phyloP scores from a whole-genome alignment of 1,140 invertebrate genomes.

The Mesaphorura yosii region DNA sequence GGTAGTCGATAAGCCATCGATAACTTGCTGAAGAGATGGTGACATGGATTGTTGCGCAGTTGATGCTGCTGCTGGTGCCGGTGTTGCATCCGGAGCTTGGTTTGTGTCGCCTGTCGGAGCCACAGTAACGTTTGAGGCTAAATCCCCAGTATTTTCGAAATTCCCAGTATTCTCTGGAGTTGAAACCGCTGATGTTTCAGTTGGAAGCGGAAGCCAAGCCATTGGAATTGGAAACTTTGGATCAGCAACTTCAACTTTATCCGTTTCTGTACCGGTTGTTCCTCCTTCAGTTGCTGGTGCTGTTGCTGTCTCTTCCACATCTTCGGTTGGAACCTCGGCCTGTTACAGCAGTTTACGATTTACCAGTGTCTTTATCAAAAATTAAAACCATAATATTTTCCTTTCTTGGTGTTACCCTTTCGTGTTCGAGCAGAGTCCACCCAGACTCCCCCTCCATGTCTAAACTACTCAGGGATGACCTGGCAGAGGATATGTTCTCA shows the following conservation, averaged over 20 bases:
- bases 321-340: too few species aligned
- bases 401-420: too few species aligned
- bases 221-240: too few species aligned
- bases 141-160: background rate
- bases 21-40: slow-evolving; percentile 20
- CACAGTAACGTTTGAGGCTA: background rate
- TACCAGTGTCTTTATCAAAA: too few species aligned
- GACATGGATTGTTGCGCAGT: slow-evolving; percentile 14
- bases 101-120: background rate
- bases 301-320: too few species aligned
- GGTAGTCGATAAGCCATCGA: slow-evolving; percentile 18
- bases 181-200: background rate
- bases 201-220: too few species aligned
- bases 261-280: too few species aligned
- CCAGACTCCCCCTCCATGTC: slow-evolving; percentile 19
- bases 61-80: background rate
- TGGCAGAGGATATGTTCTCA: background rate
- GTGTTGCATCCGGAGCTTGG: background rate
- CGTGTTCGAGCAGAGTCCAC: slow-evolving; percentile 23
- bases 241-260: too few species aligned
- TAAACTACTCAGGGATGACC: background rate
- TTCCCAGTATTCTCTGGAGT: background rate
- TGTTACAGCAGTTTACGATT: too few species aligned
- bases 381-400: too few species aligned
- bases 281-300: too few species aligned